These are phyloP conservation scores for Leptodactylus fallax DNA, from an alignment of 2,797 vertebrate genomes.

Conservation along the genomic window DNA sequence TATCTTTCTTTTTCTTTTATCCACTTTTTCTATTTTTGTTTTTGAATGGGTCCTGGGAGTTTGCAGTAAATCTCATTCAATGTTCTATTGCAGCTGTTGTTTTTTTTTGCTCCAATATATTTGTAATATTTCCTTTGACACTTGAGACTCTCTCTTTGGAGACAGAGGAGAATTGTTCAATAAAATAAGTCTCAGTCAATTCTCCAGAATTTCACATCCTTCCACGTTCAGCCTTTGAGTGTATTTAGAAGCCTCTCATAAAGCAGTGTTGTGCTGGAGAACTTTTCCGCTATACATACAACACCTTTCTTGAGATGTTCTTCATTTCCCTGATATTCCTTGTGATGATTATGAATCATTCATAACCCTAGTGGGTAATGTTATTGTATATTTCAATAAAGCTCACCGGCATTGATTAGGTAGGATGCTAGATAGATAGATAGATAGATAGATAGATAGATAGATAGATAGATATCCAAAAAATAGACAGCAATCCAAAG, in stretches of 20 bases:
- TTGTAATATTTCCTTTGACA: slow-evolving; percentile 18
- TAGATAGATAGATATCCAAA: too few species aligned
- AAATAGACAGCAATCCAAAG: too few species aligned
- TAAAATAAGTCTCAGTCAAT: slow-evolving; percentile 6
- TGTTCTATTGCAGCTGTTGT: slow-evolving; percentile 13
- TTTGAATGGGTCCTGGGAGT: slow-evolving; percentile 6
- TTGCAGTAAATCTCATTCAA: slow-evolving; percentile 32
- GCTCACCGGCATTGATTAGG: background rate
- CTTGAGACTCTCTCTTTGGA: slow-evolving; percentile 17
- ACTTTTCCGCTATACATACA: background rate
- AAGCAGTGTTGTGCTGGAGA: background rate
- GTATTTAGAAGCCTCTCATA: slow-evolving; percentile 5
- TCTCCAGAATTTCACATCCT: slow-evolving; percentile 1
- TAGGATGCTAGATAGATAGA: background rate
- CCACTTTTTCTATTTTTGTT: slow-evolving; percentile 26
- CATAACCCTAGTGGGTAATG: background rate
- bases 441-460: background rate
- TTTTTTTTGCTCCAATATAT: slow-evolving; percentile 7
- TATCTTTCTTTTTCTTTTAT: background rate
- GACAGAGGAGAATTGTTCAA: background rate
- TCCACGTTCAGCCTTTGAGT: slow-evolving; percentile 3
- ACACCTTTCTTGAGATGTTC: background rate
- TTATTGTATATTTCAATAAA: background rate
- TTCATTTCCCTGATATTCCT: background rate
- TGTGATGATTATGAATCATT: slow-evolving; percentile 9